phyloP scores from a whole-genome alignment of 2,888 invertebrate species.

The Cremastobaeus sp. region DNA sequence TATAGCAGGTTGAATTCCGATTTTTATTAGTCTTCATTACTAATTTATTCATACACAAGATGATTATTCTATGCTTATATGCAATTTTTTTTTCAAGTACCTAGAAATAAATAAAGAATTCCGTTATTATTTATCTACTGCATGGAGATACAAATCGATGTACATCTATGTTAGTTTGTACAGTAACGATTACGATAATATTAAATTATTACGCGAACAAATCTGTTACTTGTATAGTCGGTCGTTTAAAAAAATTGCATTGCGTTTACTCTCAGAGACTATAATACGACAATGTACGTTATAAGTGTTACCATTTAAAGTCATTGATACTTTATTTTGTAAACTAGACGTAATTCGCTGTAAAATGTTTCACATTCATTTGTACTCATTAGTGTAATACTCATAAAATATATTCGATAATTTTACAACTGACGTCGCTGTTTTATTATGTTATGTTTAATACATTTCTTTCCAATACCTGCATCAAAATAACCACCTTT shows the following conservation, averaged over 20 bases:
- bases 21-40: no score
- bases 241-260: slow-evolving; percentile 9
- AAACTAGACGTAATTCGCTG: slow-evolving; percentile 38
- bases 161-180: slow-evolving; percentile 20
- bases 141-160: no score
- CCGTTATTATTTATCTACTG: no score
- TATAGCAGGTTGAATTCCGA: no score
- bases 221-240: slow-evolving; percentile 17
- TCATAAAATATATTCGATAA: slow-evolving; percentile 62
- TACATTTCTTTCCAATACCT: no score
- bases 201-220: slow-evolving; percentile 12
- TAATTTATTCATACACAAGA: no score
- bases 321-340: slow-evolving; percentile 54
- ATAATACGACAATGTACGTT: slow-evolving; percentile 47
- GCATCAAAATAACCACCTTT: no score
- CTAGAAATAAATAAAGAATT: no score
- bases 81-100: no score
- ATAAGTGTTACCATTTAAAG: slow-evolving; percentile 63
- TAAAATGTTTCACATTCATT: slow-evolving; percentile 52
- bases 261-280: slow-evolving; percentile 1
- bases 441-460: no score
- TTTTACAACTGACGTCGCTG: no score
- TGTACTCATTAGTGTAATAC: slow-evolving; percentile 64
- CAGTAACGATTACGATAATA: slow-evolving; percentile 17
- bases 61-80: no score